Evolutionary conservation across 2,888 invertebrate species (phyloP), one percentile per base, ranked within the genome.

Genomic region (Melangyna quadrimaculata): DNA sequence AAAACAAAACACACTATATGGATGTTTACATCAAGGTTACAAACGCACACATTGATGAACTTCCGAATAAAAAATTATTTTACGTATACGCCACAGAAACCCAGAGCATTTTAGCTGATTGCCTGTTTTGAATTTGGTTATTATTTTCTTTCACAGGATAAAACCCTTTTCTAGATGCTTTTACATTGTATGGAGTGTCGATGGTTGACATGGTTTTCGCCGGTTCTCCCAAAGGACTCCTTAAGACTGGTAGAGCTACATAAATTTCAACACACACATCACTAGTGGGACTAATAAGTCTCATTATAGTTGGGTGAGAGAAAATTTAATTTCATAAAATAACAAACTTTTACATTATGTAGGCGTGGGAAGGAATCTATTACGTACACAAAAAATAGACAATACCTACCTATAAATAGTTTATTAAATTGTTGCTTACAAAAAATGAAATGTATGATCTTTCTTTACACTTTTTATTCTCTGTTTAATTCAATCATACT

Each of bases 31-130:
- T 32, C 65, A 79, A 53, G 63, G 69, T 69, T 53, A 53, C 40
- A 40, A 43, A 22, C 72, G 19, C 37, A 14, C 55, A 65, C 8
- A 55, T 29, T 32, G 9, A 40, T 19, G 19, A 29, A 55, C 29
- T 65, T 45, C 14, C 4, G 43, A 17, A 14, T 67, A 37, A 7
- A 29, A 45, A 40, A 73, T 69, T 55, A 37, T 17, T 69, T 63
- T 71, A 70, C 74, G 78, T 78, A 78, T 83, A 83, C 78, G 83
- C 78, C 61, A 43, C 40, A 48, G 53, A 43, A 55, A 37, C 22
- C 55, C 17, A 77, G 53, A 72, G 45, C 40, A 57, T 78, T 74
- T 82, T 83, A 78, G 78, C 69, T 83, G 78, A 83, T 83, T 83
- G 78, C 74, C 78, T 74, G 24, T 32, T 70, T 74, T 65, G 37